Percentiles rank a stretch among this genome's conserved stretches.
Evolutionary conservation across 92 coral and sea anemone species (phyloP).

Genomic region (Palythoa caribaeorum): DNA sequence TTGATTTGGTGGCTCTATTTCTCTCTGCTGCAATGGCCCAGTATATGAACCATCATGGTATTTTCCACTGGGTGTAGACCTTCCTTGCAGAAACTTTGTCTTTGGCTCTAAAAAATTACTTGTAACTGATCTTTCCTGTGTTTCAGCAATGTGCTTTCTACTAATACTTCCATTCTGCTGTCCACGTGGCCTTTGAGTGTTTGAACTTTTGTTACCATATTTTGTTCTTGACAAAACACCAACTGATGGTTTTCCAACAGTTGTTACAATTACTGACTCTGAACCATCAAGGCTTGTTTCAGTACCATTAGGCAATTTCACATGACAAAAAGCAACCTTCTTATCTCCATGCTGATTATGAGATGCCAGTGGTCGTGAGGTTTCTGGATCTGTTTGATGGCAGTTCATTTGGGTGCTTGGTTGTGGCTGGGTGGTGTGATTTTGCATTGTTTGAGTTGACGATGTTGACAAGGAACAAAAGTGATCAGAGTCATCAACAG

Average conservation of each 20-base stretch:
- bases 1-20: constrained; percentile 9
- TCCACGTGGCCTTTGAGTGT: not conserved
- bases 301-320: constrained; percentile 44
- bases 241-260: not conserved
- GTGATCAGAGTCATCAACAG: constrained; percentile 33
- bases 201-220: not conserved
- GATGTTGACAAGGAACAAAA: not conserved
- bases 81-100: not conserved
- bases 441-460: constrained; percentile 1
- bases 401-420: constrained; percentile 5
- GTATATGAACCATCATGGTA: not conserved
- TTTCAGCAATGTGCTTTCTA: constrained; percentile 5
- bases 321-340: constrained; percentile 34
- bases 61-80: not conserved
- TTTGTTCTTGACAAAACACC: not conserved
- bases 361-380: not conserved
- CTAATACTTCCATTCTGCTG: not conserved
- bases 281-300: constrained; percentile 7
- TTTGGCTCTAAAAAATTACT: not conserved
- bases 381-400: not conserved
- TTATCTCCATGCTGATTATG: constrained; percentile 21
- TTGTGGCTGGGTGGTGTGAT: not conserved
- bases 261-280: constrained; percentile 13
- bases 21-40: not conserved
- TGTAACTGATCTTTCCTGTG: not conserved